Percentiles rank a stretch among this genome's conserved stretches.
phyloP scores from a whole-genome alignment of 2,113 vertebrate species.

The Cebidichthys violaceus region DNA sequence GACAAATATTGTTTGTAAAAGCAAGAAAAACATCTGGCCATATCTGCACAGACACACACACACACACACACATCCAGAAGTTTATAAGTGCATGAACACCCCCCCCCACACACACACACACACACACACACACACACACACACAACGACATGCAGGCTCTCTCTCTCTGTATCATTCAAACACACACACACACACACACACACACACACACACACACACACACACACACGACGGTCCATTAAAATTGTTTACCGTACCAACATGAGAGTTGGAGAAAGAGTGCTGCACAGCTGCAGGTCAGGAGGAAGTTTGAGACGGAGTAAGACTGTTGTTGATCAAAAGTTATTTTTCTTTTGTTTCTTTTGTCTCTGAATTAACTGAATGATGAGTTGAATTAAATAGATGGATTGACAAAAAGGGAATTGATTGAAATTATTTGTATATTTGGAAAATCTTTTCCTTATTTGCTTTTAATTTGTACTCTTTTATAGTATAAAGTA shows the following conservation, averaged over 20 bases:
- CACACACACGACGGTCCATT: constrained; percentile 1
- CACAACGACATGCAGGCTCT: not conserved
- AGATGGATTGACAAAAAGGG: not conserved
- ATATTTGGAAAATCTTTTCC: not conserved
- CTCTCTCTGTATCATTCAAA: not conserved
- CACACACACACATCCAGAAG: not conserved
- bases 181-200: not conserved
- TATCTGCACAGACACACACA: not conserved
- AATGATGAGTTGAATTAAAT: not conserved
- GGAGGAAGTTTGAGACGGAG: not conserved
- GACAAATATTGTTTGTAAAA: not conserved
- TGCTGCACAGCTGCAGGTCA: not conserved
- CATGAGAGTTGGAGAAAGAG: too few relatives aligned
- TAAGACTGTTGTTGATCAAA: not conserved
- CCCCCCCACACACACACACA: not conserved
- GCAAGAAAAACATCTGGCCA: not conserved
- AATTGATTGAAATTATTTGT: not conserved
- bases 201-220: not conserved
- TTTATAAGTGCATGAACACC: not conserved
- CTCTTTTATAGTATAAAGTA: not conserved
- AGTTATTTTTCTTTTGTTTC: not conserved
- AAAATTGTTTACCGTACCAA: not conserved
- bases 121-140: not conserved
- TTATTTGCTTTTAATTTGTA: not conserved
- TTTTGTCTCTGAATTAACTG: not conserved